phyloP scores from a whole-genome alignment of 1,140 invertebrate species.

The Cherax destructor region DNA sequence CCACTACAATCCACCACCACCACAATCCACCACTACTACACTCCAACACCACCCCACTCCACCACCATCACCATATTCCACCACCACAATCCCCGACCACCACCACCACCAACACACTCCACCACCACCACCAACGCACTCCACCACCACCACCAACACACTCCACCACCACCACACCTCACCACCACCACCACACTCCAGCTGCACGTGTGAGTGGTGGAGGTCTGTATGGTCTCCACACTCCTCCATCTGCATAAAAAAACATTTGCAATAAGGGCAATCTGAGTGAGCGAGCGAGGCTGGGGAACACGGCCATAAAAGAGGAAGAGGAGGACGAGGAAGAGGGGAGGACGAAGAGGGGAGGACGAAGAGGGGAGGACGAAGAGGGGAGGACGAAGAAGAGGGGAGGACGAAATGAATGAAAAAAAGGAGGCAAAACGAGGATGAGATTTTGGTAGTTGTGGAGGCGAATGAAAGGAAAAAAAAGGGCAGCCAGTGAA shows the following conservation, averaged over 20 bases:
- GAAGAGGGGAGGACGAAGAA: neutral
- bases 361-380: neutral
- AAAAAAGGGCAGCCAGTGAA: neutral
- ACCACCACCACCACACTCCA: no score
- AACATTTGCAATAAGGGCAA: no score
- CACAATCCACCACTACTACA: neutral
- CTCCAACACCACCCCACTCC: no score
- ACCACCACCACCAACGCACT: neutral
- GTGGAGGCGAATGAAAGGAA: no score
- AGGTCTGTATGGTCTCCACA: no score
- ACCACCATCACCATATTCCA: no score
- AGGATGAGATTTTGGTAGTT: neutral
- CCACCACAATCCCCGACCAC: neutral
- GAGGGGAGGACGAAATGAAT: neutral
- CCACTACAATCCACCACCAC: neutral
- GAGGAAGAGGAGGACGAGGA: neutral
- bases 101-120: neutral
- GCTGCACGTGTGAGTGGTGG: no score
- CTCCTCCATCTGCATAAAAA: no score
- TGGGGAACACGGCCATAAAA: neutral
- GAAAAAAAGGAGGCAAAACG: neutral
- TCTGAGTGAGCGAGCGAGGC: no score
- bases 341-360: neutral
- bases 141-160: no score
- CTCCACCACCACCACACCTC: neutral